Base-by-base conservation (phyloP, 2,113 vertebrate genomes). In the Toxostoma redivivum region DNA sequence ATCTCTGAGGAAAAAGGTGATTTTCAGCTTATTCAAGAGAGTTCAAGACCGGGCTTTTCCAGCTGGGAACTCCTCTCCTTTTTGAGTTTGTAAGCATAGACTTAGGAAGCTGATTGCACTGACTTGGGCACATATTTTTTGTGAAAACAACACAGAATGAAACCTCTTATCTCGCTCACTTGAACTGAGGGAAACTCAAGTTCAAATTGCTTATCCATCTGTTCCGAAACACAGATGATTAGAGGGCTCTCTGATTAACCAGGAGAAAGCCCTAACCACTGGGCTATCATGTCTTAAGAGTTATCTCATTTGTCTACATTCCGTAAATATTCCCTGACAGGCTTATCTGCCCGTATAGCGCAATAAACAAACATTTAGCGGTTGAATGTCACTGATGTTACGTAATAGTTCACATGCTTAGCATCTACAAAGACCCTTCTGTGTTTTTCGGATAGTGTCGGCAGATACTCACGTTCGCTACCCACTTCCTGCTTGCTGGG, bases 1-100 rank as follows among this genome's bases (percentile, higher is more conserved):
- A 19, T 10, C 40, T n/a, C 13, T 56, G 47, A 53, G 10, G 42
- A 21, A 78, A 81, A n/a, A 28, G 2, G 4, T 81, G 12, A 24
- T 79, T 81, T 78, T 61, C 30, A 47, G 8, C 4, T 57, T 22
- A 51, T 28, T 70, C 6, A 40, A 35, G 14, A 73, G 12, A 1
- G 0, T 33, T 53, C 1, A 3, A 11, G 35, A 48, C 4, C 0
- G 1, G 65, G 20, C 25, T 81, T n/a, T 31, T 57, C 50, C 13
- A 73, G 24, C 35, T 58, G 10, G 25, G 12, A 5, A 14, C 19
- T 61, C 30, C 9, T 33, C 9, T 71, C 10, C n/a, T 56, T 56
- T 40, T 31, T 14, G 8, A 5, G 6, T 78, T 56, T 53, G 15
- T 20, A 44, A 8, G 11, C 22, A 73, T 22, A 66, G 38, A 62